Percentiles rank a stretch among this genome's conserved stretches.
phyloP scores from a whole-genome alignment of 2,888 invertebrate species.

The Amiota mariae region DNA sequence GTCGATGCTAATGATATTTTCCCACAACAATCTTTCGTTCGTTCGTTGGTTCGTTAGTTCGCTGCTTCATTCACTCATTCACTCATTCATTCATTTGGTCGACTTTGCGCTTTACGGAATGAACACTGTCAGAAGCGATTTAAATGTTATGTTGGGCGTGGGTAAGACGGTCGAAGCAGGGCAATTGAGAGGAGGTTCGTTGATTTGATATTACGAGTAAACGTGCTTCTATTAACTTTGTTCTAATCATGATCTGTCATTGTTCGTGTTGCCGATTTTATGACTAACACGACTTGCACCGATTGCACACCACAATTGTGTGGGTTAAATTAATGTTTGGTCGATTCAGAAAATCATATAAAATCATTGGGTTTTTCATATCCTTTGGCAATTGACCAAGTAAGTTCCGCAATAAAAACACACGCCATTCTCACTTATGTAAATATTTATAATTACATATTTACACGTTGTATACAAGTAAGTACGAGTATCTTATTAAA shows the following conservation, averaged over 20 bases:
- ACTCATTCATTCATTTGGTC: no score
- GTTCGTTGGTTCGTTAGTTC: no score
- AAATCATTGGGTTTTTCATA: conserved; percentile 41
- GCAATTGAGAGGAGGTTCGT: neutral
- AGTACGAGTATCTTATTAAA: no score
- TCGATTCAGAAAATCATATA: conserved; percentile 15
- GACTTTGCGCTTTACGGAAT: neutral
- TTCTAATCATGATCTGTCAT: conserved; percentile 4
- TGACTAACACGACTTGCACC: conserved; percentile 48
- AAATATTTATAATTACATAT: no score
- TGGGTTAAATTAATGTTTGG: neutral
- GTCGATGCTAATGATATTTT: conserved; percentile 43
- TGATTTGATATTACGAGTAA: neutral
- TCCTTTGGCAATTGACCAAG: conserved; percentile 39
- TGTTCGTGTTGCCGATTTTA: conserved; percentile 38
- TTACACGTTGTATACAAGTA: no score
- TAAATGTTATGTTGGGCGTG: neutral
- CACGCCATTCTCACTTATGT: no score
- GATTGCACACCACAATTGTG: conserved; percentile 36
- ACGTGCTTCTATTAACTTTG: conserved; percentile 6
- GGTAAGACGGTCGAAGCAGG: no score
- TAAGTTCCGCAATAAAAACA: conserved; percentile 43
- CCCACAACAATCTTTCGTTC: conserved; percentile 46
- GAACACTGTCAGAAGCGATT: conserved; percentile 14
- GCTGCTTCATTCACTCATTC: neutral